These are phyloP conservation scores for Neodon shergylaensis DNA, from an alignment of 2,113 vertebrate species.

Conservation along the genomic window DNA sequence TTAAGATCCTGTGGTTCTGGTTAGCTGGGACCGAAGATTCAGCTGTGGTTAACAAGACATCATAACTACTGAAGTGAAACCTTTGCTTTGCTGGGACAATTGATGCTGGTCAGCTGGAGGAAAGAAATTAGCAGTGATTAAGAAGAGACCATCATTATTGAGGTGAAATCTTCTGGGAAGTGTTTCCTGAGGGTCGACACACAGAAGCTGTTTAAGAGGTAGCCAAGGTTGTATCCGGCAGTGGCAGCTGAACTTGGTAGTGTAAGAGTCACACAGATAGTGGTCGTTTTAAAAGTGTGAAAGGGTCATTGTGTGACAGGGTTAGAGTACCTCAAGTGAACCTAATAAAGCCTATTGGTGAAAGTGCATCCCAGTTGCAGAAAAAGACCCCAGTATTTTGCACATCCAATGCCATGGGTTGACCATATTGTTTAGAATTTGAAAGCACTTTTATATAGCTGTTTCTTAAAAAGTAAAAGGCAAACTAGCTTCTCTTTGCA, in stretches of 20 bases:
- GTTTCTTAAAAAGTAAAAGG: neutral
- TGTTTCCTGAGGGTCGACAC: too few relatives aligned
- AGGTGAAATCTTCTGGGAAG: too few relatives aligned
- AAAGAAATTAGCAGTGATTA: too few relatives aligned
- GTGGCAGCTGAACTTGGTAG: neutral
- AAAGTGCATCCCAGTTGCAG: neutral
- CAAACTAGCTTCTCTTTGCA: neutral
- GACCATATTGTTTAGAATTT: neutral
- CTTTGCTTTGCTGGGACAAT: too few relatives aligned
- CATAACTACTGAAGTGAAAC: neutral
- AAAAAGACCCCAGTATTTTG: neutral
- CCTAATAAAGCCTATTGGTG: neutral
- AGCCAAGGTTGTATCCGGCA: neutral
- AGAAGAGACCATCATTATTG: too few relatives aligned
- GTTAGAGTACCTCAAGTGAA: neutral
- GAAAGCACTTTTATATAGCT: neutral
- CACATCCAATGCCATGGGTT: neutral
- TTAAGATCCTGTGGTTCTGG: too few relatives aligned
- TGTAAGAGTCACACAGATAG: neutral
- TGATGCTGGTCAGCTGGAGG: too few relatives aligned
- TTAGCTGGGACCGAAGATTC: too few relatives aligned
- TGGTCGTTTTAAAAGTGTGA: neutral
- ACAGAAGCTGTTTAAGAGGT: neutral
- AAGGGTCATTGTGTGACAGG: neutral
- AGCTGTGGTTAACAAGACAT: neutral